Evolutionary conservation across 2,113 vertebrate species (phyloP), one percentile per base, ranked within the genome.

Genomic region (Bagarius yarrelli): DNA sequence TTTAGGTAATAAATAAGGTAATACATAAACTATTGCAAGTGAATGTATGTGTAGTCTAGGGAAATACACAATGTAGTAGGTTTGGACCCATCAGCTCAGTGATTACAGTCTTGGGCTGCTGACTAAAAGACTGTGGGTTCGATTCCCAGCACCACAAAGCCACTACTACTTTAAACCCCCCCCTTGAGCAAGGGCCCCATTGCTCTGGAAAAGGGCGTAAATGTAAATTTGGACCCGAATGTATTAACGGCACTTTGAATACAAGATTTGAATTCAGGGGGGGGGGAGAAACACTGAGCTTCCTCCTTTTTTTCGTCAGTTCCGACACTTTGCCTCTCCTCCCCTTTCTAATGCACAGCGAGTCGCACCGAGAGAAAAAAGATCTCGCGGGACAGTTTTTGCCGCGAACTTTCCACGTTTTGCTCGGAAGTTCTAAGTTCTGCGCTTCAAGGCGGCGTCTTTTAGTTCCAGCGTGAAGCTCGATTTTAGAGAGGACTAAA

Each of bases 371-470:
- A 76, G 53, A 71, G 36, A 57, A 30, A 55, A 57, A 83, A 92
- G 91, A 83, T 92, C 92, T 92, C 91, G 91, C 91, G 92, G 85
- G 86, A 85, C 61, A 78, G 8, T 32, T 80, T 90, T 91, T 87
- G 88, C 91, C 92, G 92, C 92, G 91, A 92, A 92, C 16, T 25
- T 76, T 30, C 30, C 18, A 18, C 0, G 59, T 47, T 79, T n/a
- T 61, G 15, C 30, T 59, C 52, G 30, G 13, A 64, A 76, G 73
- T 77, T 32, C 1, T 18, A 14, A 52, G 56, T 79, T 76, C 21
- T n/a, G 59, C 12, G 21, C 13, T 36, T 3, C 53, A 47, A n/a
- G 16, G 40, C 44, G 36, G 32, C 30, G 5, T 53, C 0, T 36
- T 63, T 63, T 63, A 27, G 5, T 44, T 64, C n/a, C 50, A 64